Conservation (phyloP, 1,140 invertebrate species). For the Orchestia grillus region DNA sequence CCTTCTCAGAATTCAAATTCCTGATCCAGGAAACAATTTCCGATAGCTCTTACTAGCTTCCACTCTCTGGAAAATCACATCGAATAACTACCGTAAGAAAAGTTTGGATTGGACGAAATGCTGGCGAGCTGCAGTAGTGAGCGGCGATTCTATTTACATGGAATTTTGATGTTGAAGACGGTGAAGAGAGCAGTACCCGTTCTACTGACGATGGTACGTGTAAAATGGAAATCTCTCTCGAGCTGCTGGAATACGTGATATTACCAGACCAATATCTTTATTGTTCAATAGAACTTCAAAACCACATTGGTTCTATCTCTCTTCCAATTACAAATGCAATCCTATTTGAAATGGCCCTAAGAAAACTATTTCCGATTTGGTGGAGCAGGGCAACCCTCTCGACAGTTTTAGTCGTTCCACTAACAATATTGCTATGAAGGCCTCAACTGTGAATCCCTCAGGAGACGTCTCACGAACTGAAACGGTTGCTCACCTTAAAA, state of each 20-base stretch:
- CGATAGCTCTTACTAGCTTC: too few species aligned
- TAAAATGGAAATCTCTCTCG: too few species aligned
- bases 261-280: constrained; percentile 24
- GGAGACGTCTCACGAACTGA: background rate
- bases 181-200: too few species aligned
- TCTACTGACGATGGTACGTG: too few species aligned
- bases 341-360: constrained; percentile 15
- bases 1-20: too few species aligned
- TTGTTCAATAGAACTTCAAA: background rate
- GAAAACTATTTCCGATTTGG: constrained; percentile 36
- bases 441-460: background rate
- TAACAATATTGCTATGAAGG: constrained; percentile 4
- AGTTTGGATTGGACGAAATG: too few species aligned
- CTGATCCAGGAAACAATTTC: too few species aligned
- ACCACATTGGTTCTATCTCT: constrained; percentile 15
- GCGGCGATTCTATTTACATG: too few species aligned
- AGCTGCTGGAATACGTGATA: background rate
- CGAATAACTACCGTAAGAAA: too few species aligned
- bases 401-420: background rate
- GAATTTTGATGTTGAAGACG: too few species aligned
- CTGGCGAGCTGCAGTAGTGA: too few species aligned
- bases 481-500: background rate
- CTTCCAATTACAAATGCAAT: constrained; percentile 26
- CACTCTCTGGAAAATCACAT: too few species aligned
- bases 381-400: background rate